phyloP scores from a whole-genome alignment of 2,888 invertebrate genomes.

The Eupithecia tripunctaria region DNA sequence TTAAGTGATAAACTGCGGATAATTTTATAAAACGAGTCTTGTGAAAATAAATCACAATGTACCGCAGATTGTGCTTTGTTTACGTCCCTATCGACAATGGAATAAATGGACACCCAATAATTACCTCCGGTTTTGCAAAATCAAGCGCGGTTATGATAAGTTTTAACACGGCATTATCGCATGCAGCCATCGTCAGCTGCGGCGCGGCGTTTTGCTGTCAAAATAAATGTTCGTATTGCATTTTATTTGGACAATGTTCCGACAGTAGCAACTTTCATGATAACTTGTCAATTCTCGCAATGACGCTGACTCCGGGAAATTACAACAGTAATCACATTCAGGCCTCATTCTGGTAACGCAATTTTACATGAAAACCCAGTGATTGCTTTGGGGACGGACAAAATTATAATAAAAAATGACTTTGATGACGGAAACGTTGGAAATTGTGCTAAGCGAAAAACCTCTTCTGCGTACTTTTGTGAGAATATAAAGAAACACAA shows the following conservation, averaged over 20 bases:
- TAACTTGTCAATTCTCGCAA: conserved; percentile 50
- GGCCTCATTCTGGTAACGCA: conserved; percentile 44
- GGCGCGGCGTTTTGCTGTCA: conserved; percentile 34
- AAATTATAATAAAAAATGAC: conserved; percentile 49
- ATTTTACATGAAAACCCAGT: conserved; percentile 54
- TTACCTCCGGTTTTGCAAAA: conserved; percentile 53
- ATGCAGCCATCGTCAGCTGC: conserved; percentile 34
- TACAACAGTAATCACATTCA: conserved; percentile 58
- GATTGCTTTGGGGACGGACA: conserved; percentile 47
- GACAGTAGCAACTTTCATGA: conserved; percentile 39
- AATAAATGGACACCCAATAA: conserved; percentile 48
- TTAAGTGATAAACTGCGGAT: conserved; percentile 32
- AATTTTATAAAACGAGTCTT: conserved; percentile 34
- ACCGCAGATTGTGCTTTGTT: conserved; percentile 40
- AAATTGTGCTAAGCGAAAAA: conserved; percentile 37
- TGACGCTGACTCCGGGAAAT: conserved; percentile 53
- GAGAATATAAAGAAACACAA: conserved; percentile 42
- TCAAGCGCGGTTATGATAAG: conserved; percentile 55
- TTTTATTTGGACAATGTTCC: conserved; percentile 34
- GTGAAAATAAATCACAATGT: conserved; percentile 37
- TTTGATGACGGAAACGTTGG: conserved; percentile 41
- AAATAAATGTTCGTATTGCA: conserved; percentile 17
- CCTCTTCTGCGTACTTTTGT: conserved; percentile 38
- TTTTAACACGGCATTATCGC: conserved; percentile 58
- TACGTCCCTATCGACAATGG: conserved; percentile 38